Base-by-base conservation (phyloP, 2,888 invertebrate genomes). In the Podotricha telesiphe region DNA sequence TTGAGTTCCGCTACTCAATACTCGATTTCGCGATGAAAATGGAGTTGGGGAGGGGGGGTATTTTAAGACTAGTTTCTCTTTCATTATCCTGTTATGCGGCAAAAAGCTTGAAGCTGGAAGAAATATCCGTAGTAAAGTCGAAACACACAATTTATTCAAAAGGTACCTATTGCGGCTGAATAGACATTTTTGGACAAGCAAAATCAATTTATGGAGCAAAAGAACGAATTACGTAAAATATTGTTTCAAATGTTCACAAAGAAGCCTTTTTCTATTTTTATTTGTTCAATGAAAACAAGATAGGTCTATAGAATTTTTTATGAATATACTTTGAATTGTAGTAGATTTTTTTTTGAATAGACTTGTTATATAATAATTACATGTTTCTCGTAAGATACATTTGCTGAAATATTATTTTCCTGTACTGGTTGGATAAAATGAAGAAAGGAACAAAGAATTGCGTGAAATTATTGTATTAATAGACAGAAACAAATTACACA, bases 181-280 rank as follows among this genome's bases (percentile, higher is more conserved):
- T 22, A 51, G 13, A 40, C 13, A 56, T 11, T 40, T 37, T 11
- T 13, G 37, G 34, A 40, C 56, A n/a, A 28, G 28, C 13, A 20
- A 56, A 37, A 37, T 4, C 37, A 17, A 56, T 56, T 56, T 56
- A 37, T 40, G 34, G 17, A 40, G 20, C 56, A 37, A 19, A 56
- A 40, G 40, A 19, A 40, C 19, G 19, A 40, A 56, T 19, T 40
- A 56, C 40, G 40, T 28, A 5, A 19, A 56, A 56, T 40, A 56
- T 56, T 56, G 19, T 56, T 56, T 40, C 19, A 17, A 19, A 40
- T 40, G 37, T 40, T 56, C 19, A 40, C 37, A 40, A 19, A 40
- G 40, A 37, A 19, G 19, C 56, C 40, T 40, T 56, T 40, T 56
- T 19, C 22, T 37, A 48, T 48, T 48, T 20, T 5, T 50, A 11